Evolutionary conservation across 2,113 vertebrate genomes (phyloP).

Genomic region (Hucho hucho): DNA sequence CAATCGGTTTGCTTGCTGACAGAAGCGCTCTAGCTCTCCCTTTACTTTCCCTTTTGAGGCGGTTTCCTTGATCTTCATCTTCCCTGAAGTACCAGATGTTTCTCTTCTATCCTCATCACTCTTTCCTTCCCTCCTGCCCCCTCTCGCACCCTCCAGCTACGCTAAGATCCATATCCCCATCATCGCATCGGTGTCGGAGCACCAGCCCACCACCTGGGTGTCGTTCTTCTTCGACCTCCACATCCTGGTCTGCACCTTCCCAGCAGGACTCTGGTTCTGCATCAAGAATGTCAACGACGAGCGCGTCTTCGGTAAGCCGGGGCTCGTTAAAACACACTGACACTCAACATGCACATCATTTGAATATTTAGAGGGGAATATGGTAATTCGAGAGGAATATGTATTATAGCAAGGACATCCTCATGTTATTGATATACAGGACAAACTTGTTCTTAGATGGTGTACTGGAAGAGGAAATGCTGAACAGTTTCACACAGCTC

Average conservation of each 20-base stretch:
- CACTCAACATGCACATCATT: background rate
- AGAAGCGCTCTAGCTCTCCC: background rate
- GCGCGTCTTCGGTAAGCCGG: slow-evolving; percentile 88
- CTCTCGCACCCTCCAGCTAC: slow-evolving; percentile 76
- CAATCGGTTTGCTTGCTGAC: background rate
- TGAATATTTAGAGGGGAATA: no score
- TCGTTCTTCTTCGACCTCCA: slow-evolving; percentile 99
- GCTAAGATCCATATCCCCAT: slow-evolving; percentile 99
- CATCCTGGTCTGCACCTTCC: slow-evolving; percentile 99
- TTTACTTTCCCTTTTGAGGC: background rate
- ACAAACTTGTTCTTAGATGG: no score
- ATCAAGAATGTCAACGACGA: slow-evolving; percentile 98
- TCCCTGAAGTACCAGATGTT: background rate
- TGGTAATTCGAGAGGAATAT: no score
- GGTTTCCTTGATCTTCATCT: background rate
- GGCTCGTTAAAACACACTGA: background rate
- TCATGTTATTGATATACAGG: no score
- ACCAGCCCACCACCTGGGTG: slow-evolving; percentile 98
- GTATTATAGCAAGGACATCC: no score
- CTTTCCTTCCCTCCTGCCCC: slow-evolving; percentile 64
- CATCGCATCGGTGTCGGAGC: slow-evolving; percentile 98
- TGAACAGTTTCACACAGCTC: no score
- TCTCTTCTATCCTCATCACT: background rate
- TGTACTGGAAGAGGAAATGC: no score
- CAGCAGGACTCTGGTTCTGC: slow-evolving; percentile 98